Evolutionary conservation across 2,888 invertebrate genomes (phyloP), one percentile per base, ranked within the genome.

Genomic region (Crioceris asparagi): DNA sequence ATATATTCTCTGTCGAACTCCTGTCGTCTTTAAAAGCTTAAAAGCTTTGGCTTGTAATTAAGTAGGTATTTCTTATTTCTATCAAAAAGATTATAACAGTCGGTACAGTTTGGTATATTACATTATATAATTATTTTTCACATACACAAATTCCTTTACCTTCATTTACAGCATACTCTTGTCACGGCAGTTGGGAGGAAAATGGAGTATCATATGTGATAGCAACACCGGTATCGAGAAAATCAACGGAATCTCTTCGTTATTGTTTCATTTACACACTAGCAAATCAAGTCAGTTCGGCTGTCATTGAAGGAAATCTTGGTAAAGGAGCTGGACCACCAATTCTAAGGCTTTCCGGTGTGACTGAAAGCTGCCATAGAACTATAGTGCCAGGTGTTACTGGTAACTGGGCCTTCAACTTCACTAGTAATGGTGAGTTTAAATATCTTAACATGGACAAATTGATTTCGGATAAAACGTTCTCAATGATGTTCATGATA

Each of bases 151-250:
- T 25, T 4, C n/a, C 12, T 2, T 3, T 18, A 30, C 2, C n/a
- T 8, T 16, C 17, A 12, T 34, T 36, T 60, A 1, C 66, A 79
- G 81, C 73, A 31, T 83, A 79, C 63, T 74, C 74, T 1, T 83
- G 83, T 58, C 79, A 81, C 57, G 83, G 82, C 32, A 75, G 75
- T 56, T 83, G 83, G 83, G 66, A 70, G 47, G 76, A 76, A 44
- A 72, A 73, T 29, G 68, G 69, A 16, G 68, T 72, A 7, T 74
- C 77, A 46, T 80, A 72, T 61, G 70, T 82, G 49, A 75, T 83
- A 44, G 77, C 80, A n/a, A 77, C 79, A 3, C 74, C 74, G 1
- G 55, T 64, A 26, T 60, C 69, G 5, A 57, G 70, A 39, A 66
- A 66, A 38, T 64, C 71, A 8, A 59, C 67, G 1, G 71, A 72